Conservation (phyloP, 2,888 invertebrate species). For the Aleiodes alternator region DNA sequence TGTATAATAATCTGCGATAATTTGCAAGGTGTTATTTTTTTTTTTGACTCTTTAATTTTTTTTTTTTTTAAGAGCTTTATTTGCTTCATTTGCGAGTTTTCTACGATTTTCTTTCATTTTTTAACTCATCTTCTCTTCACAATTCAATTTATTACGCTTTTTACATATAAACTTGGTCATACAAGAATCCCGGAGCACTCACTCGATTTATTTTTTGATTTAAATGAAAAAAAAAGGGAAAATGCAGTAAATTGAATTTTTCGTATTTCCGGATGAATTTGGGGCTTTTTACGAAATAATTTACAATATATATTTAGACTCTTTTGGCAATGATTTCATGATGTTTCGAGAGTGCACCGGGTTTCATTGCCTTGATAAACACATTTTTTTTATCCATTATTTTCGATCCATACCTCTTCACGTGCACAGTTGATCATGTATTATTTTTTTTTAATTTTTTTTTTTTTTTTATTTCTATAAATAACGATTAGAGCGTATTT, state of each 20-base stretch:
- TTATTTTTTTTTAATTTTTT: not conserved
- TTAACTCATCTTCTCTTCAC: slow-evolving; percentile 27
- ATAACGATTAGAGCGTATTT: slow-evolving; percentile 69
- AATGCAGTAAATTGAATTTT: no score
- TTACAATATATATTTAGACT: no score
- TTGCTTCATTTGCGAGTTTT: slow-evolving; percentile 45
- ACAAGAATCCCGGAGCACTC: slow-evolving; percentile 1
- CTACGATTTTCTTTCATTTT: slow-evolving; percentile 34
- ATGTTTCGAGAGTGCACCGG: no score
- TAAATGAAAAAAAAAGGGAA: not conserved
- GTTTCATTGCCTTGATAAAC: not conserved
- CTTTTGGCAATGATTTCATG: no score
- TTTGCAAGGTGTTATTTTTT: slow-evolving; percentile 49
- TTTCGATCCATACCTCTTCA: slow-evolving; percentile 4
- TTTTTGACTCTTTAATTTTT: slow-evolving; percentile 24
- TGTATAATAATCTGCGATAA: slow-evolving; percentile 50
- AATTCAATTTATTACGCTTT: slow-evolving; percentile 30
- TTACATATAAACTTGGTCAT: slow-evolving; percentile 2
- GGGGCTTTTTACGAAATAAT: no score
- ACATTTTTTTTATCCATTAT: slow-evolving; percentile 3
- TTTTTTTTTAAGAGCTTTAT: slow-evolving; percentile 41
- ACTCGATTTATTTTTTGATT: not conserved
- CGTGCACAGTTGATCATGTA: slow-evolving; percentile 30
- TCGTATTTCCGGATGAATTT: no score
- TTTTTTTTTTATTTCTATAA: slow-evolving; percentile 27